Evolutionary conservation across 37 sponge, comb jelly and placozoan species (phyloP).

Genomic region (Petrosia ficiformis): DNA sequence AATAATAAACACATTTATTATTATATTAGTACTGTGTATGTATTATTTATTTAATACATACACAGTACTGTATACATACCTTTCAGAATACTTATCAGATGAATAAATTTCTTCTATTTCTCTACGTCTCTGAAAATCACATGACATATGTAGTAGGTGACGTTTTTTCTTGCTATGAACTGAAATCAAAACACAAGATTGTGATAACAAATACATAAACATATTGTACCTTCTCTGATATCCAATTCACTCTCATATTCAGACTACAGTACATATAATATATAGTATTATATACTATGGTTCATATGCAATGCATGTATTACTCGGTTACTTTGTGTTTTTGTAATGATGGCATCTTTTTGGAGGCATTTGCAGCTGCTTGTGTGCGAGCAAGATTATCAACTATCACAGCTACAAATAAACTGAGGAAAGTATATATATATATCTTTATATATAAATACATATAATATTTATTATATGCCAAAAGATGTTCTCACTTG

Average conservation of each 20-base stretch:
- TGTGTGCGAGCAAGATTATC: conserved; percentile 80
- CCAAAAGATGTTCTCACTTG: too few species aligned
- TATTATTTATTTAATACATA: too few species aligned
- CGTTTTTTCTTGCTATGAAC: not conserved
- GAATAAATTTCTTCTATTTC: not conserved
- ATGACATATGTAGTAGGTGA: not conserved
- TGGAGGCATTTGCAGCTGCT: conserved; percentile 48
- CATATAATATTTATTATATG: too few species aligned
- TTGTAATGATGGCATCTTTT: not conserved
- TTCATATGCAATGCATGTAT: not conserved
- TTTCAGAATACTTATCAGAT: not conserved
- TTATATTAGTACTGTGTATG: too few species aligned
- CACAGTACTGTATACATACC: too few species aligned
- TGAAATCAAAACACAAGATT: not conserved
- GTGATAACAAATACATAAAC: too few species aligned
- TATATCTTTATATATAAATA: too few species aligned
- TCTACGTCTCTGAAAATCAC: not conserved
- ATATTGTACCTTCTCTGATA: too few species aligned
- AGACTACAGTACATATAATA: too few species aligned
- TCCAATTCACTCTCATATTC: too few species aligned
- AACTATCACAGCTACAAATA: conserved; percentile 93
- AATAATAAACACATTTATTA: too few species aligned
- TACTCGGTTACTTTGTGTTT: not conserved
- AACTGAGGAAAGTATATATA: conserved; percentile 43
- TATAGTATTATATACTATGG: too few species aligned